Base-by-base conservation (phyloP, 2,797 vertebrate species). In the Siniperca undulata region DNA sequence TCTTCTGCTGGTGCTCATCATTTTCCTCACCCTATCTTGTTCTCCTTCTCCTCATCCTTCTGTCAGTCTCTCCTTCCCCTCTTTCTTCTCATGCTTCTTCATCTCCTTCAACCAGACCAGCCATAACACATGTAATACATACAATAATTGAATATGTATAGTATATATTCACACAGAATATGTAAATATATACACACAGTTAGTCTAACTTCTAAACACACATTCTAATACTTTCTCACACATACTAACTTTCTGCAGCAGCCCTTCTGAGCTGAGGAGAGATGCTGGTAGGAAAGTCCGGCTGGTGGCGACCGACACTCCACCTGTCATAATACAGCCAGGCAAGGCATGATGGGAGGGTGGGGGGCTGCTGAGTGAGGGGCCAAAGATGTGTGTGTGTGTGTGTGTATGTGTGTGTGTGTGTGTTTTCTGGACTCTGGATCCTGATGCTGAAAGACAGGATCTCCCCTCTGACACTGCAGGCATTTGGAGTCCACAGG, bases 261-360 rank as follows among this genome's bases (percentile, higher is more conserved):
- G 81, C 73, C 64, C 20, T 74, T 64, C 83, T 65, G 83, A 92
- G 88, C 84, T 79, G 67, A 81, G 72, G 78, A 83, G 55, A 69
- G 81, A 86, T 80, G 70, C 71, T 67, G 65, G 86, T 70, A 84
- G 83, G 84, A 88, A 88, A 71, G 89, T 86, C 88, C 66, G 68
- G 82, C 77, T 91, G 89, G 92, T 89, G 90, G 77, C 36, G 86
- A 90, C 89, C 87, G 73, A 93, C 77, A 69, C 87, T 92, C 94
- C 95, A 96, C 94, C 96, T 96, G 96, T 94, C 94, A 96, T 95
- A 96, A 96, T 92, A 96, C 78, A 88, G 62, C 85, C 86, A 81
- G 70, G 87, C 88, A 91, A 91, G 73, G 88, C 91, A 83, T 91
- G 82, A 89, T 91, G 87, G 89, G 86, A 91, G 85, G 83, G 44